Percentiles rank a stretch among this genome's conserved stretches.
Conservation (phyloP, 2,888 invertebrate species). For the Lepeophtheirus nordmannii region DNA sequence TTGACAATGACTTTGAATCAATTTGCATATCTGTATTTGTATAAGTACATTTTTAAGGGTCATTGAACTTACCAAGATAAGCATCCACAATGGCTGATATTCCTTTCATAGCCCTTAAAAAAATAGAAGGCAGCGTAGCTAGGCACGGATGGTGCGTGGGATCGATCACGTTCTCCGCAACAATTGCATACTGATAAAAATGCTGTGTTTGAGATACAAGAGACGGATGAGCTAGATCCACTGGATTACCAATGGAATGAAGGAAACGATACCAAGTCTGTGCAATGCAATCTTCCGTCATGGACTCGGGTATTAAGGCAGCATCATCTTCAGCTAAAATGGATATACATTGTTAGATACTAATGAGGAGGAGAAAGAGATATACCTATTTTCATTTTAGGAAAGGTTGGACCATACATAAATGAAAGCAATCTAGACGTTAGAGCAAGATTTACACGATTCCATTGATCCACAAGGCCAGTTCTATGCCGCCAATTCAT, state of each 20-base stretch:
- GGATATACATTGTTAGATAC: background rate
- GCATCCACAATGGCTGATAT: constrained; percentile 85
- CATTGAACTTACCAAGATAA: constrained; percentile 38
- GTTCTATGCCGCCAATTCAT: constrained; percentile 84
- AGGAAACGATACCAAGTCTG: constrained; percentile 92
- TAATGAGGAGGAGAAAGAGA: constrained; percentile 21
- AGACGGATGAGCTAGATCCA: constrained; percentile 71
- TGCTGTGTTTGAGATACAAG: constrained; percentile 55
- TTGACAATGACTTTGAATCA: background rate
- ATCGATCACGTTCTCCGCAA: constrained; percentile 57
- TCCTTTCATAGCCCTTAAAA: constrained; percentile 81
- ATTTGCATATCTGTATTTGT: background rate
- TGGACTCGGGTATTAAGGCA: constrained; percentile 60
- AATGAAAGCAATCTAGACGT: constrained; percentile 65
- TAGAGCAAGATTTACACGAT: constrained; percentile 72
- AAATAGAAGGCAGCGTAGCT: constrained; percentile 65
- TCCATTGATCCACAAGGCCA: constrained; percentile 85
- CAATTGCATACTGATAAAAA: constrained; percentile 63
- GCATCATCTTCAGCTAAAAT: constrained; percentile 63
- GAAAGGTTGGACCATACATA: constrained; percentile 62
- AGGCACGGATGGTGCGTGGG: constrained; percentile 82
- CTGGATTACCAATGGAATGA: constrained; percentile 85
- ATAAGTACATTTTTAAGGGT: no score
- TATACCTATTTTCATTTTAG: constrained; percentile 33
- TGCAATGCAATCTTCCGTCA: constrained; percentile 74